Percentiles rank a stretch among this genome's conserved stretches.
Conservation (phyloP, 2,888 invertebrate species). For the Drosophila anomalata region DNA sequence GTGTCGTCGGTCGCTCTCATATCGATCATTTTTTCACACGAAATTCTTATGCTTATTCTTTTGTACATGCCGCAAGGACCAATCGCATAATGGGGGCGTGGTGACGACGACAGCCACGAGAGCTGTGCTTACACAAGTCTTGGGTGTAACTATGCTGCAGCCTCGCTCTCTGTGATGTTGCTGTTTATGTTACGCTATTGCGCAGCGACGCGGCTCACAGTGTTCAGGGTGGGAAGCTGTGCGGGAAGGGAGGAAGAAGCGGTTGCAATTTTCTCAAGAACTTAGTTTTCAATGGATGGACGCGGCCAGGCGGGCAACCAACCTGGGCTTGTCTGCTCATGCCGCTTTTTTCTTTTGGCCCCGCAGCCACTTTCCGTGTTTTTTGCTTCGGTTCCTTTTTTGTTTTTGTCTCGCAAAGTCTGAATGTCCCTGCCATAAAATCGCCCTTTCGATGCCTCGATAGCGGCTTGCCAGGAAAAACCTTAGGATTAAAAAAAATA, state of each 20-base stretch:
- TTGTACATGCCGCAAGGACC: constrained; percentile 82
- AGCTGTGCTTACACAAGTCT: constrained; percentile 31
- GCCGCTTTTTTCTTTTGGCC: constrained; percentile 28
- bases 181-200: constrained; percentile 78
- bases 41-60: constrained; percentile 82
- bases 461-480: constrained; percentile 27
- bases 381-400: constrained; percentile 22
- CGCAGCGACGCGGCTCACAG: constrained; percentile 53
- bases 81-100: constrained; percentile 82
- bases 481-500: constrained; percentile 25
- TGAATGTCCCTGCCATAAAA: constrained; percentile 34
- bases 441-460: constrained; percentile 41
- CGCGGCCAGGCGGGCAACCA: constrained; percentile 4
- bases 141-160: constrained; percentile 26
- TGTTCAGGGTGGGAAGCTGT: constrained; percentile 6
- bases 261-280: constrained; percentile 64
- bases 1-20: constrained; percentile 73
- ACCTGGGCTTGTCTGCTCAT: constrained; percentile 45
- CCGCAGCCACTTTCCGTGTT: constrained; percentile 66
- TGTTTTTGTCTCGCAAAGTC: constrained; percentile 23
- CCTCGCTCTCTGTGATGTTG: constrained; percentile 58
- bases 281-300: constrained; percentile 59
- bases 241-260: constrained; percentile 12
- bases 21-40: constrained; percentile 82
- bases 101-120: constrained; percentile 60